Conservation (phyloP, 2,888 invertebrate species). For the Perdita meconis region DNA sequence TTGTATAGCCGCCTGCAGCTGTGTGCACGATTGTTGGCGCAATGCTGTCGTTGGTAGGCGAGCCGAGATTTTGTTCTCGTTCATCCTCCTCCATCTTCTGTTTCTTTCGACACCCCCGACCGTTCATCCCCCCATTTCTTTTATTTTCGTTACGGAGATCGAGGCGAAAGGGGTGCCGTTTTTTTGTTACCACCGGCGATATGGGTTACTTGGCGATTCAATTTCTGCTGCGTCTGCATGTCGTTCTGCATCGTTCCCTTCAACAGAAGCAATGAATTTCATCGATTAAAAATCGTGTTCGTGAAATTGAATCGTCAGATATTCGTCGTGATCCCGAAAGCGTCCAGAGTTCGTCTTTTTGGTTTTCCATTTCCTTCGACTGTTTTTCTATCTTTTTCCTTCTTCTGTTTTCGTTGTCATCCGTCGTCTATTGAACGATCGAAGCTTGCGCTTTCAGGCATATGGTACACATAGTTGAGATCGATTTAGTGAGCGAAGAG, state of each 20-base stretch:
- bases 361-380: not conserved
- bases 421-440: constrained; percentile 15
- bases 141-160: not conserved
- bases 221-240: constrained; percentile 9
- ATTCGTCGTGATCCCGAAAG: not conserved
- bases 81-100: not conserved
- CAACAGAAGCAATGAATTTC: not conserved
- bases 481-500: constrained; percentile 23
- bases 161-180: constrained; percentile 20
- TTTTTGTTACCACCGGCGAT: constrained; percentile 11
- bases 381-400: not conserved
- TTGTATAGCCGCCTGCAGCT: constrained; percentile 78
- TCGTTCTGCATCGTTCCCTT: no score
- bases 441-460: constrained; percentile 60
- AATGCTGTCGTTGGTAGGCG: constrained; percentile 75
- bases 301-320: constrained; percentile 42
- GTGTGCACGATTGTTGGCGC: constrained; percentile 82
- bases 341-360: constrained; percentile 8
- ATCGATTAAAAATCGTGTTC: no score
- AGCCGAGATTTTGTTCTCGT: constrained; percentile 43
- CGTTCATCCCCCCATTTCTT: no score
- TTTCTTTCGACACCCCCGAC: no score
- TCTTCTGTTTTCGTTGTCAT: not conserved
- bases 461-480: constrained; percentile 24
- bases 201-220: constrained; percentile 17